Base-by-base conservation (phyloP, 2,797 vertebrate genomes). In the Sebastes aleutianus region DNA sequence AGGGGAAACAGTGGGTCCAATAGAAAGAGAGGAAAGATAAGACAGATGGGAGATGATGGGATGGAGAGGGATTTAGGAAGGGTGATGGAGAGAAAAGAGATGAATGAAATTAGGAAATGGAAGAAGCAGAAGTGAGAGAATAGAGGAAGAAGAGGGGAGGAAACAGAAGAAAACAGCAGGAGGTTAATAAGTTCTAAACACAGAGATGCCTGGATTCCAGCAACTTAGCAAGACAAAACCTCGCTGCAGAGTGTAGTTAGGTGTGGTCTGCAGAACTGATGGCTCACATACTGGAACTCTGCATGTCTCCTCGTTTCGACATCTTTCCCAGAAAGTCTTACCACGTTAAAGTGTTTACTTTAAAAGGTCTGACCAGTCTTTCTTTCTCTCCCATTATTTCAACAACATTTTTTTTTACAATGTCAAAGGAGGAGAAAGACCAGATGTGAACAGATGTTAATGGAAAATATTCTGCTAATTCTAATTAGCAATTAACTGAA, bases 151-250 rank as follows among this genome's bases (percentile, higher is more conserved):
- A 26, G 71, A 59, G 20, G 66, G 59, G 54, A 10, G 50, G 68
- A 50, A 68, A 64, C 7, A 81, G 63, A 68, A 32, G n/a, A 80
- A 34, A 82, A 82, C 84, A 88, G 80, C 76, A 67, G 87, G 88
- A 67, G 85, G 86, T 91, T 89, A 89, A 87, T 76, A 79, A 78
- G 76, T 78, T 72, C 67, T 79, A 73, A 59, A 88, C 50, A 47
- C 43, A 69, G 43, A 43, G 20, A 77, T 27, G 76, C 79, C 70
- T 67, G 75, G 68, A 85, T 83, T 86, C 61, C 61, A 70, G 78
- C 57, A 88, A 79, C 12, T 88, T 79, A 80, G 47, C 79, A 63
- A 75, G 84, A 90, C 88, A 78, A 87, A 87, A 61, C 63, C 56
- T 22, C 11, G 2, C 24, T 50, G 9, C 2, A 26, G 36, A 77